Evolutionary conservation across 2,797 vertebrate species (phyloP), one percentile per base, ranked within the genome.

Genomic region (Ceyx erithaca): DNA sequence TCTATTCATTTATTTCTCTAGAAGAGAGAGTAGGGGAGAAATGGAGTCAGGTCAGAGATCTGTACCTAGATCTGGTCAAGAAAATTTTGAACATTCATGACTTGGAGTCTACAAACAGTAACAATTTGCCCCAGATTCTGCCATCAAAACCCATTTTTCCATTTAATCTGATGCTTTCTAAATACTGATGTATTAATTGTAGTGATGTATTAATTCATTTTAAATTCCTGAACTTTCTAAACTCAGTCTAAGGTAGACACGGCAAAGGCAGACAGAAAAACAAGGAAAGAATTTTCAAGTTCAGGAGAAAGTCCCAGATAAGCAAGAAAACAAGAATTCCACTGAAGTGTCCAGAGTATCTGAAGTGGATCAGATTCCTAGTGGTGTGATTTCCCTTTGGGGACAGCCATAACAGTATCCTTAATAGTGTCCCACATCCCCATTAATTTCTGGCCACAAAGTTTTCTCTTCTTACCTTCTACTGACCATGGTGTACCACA

Each of bases 1-100:
- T 55, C 26, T 64, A 72, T 68, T 82, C 18, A 95, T 89, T 80
- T 92, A 69, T 84, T 90, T 94, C 12, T 57, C 43, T 89, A n/a
- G 12, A 51, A 54, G 43, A 58, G 30, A 54, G 5, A 10, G 71
- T 18, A 80, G 25, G 22, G 31, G 5, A 72, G n/a, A 14, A 63
- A 30, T 40, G 4, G 22, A 43, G 43, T 83, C 48, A 87, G 64
- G 9, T 37, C 19, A n/a, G 52, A 80, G 14, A 73, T 10, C 25
- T 73, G 25, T 26, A 83, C 13, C 4, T 33, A 13, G 20, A 52
- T 26, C 48, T 51, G 49, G 15, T 30, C 35, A 71, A 30, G 14
- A 79, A 66, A 72, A 8, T 17, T 11, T 15, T 59, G 15, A 68
- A 40, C 1, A 1, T 12, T 79, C 16, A 15, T 63, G 15, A 22